phyloP scores from a whole-genome alignment of 2,797 vertebrate species.

The Orientallactaga sibirica region DNA sequence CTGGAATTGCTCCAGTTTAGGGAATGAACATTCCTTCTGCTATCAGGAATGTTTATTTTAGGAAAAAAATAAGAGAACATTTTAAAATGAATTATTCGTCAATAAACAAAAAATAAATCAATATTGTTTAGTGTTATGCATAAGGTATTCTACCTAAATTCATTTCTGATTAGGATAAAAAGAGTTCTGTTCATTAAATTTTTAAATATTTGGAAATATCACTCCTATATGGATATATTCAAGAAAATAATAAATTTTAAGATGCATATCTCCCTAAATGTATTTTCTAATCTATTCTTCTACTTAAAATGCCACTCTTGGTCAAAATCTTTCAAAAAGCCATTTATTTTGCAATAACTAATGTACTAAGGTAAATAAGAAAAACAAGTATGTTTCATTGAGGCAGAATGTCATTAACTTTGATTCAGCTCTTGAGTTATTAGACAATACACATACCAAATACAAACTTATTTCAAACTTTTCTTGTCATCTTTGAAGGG shows the following conservation, averaged over 20 bases:
- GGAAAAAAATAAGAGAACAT: background rate
- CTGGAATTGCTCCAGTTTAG: background rate
- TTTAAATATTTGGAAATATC: conserved; percentile 7
- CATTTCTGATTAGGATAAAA: background rate
- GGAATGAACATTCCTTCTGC: background rate
- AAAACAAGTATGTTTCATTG: background rate
- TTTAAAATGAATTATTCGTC: background rate
- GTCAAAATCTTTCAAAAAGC: background rate
- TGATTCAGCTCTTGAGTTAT: conserved; percentile 26
- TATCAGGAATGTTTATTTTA: conserved; percentile 2
- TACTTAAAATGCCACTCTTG: background rate
- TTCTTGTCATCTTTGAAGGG: background rate
- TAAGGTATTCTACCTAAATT: background rate
- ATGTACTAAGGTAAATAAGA: background rate
- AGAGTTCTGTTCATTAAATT: background rate
- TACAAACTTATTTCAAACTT: conserved; percentile 20
- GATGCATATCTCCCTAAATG: conserved; percentile 20
- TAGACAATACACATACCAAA: background rate
- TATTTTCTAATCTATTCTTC: background rate
- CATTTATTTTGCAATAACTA: background rate
- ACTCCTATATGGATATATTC: background rate
- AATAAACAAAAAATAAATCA: background rate
- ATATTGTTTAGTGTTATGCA: background rate
- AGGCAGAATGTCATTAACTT: conserved; percentile 1
- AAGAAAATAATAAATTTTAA: conserved; percentile 27